Evolutionary conservation across 2,113 vertebrate species (phyloP).

Genomic region (Coryphaenoides rupestris): DNA sequence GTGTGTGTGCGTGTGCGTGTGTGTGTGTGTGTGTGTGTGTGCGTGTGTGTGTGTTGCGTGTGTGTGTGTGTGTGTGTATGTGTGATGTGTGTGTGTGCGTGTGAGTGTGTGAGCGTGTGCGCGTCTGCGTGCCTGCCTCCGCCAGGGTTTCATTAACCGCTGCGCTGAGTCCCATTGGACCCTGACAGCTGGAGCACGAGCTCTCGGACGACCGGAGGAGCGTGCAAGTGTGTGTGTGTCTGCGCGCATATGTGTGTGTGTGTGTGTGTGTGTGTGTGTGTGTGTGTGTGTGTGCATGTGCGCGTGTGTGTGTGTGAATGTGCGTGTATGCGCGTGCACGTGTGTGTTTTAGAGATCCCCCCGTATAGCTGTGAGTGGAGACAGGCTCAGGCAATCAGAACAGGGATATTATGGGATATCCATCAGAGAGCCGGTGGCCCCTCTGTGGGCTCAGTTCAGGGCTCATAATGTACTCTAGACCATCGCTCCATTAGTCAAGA

Average conservation of each 20-base stretch:
- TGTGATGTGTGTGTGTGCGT: background rate
- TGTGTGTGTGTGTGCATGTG: background rate
- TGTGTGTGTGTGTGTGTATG: constrained; percentile 1
- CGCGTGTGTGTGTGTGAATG: background rate
- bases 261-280: constrained; percentile 1
- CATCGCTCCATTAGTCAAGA: constrained; percentile 29
- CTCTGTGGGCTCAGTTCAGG: constrained; percentile 30
- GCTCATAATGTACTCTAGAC: constrained; percentile 46
- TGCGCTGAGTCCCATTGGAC: constrained; percentile 35
- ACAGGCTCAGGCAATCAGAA: constrained; percentile 38
- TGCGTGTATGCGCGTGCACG: background rate
- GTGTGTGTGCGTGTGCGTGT: no score
- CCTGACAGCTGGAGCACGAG: constrained; percentile 40
- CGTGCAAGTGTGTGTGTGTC: no score
- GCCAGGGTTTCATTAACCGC: constrained; percentile 48
- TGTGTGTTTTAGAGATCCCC: constrained; percentile 20
- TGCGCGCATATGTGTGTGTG: no score
- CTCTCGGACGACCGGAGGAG: constrained; percentile 16
- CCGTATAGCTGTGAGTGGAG: constrained; percentile 19
- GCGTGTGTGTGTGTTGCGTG: no score
- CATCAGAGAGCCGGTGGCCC: constrained; percentile 35
- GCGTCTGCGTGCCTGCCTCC: constrained; percentile 20
- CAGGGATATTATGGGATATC: constrained; percentile 27
- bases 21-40: no score
- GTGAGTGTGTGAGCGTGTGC: no score